Base-by-base conservation (phyloP, 37 sponge, comb jelly and placozoan species). In the Sycon ciliatum region DNA sequence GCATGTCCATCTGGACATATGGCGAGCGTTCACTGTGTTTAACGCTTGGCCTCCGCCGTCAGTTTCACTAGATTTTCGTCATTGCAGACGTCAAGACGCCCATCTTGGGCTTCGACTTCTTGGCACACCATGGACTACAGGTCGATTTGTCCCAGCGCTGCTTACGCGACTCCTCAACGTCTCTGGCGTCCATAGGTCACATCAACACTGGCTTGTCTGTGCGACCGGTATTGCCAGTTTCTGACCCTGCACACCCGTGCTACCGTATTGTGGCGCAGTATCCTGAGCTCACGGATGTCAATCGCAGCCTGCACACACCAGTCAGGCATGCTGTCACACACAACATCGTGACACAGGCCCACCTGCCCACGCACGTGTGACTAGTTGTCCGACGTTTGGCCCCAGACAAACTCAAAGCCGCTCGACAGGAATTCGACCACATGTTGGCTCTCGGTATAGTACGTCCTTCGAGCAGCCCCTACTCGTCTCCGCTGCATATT, bases 401-500 rank as follows among this genome's bases (percentile, higher is more conserved):
- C 38, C 80, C 80, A 22, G 85, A 84, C 4, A 67, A 72, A 24
- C 76, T 84, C n/a, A n/a, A 39, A 5, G 74, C 56, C 28, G 80
- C 85, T 28, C 57, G 67, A 29, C 76, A 72, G 2, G 78, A 82
- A 38, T 82, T 82, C 52, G 54, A 56, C 53, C 5, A 39, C 32
- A 76, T 84, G 80, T 57, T 84, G 3, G 79, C 80, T 32, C 81
- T 80, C 11, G 78, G 73, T 85, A n/a, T n/a, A 62, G 67, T 80
- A 7, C 81, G 68, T 3, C 86, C 82, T 16, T 85, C 86, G 30
- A 78, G 78, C 20, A 86, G 85, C 56, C 20, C 56, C 54, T 85
- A 78, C 81, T 39, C 86, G 37, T 85, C 86, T 6, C 86, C 86
- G 0, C 69, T 85, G 30, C 77, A 82, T 68, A 76, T 76, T 77